These are phyloP conservation scores for Haemorhous mexicanus DNA, from an alignment of 2,113 vertebrate genomes.

Conservation along the genomic window DNA sequence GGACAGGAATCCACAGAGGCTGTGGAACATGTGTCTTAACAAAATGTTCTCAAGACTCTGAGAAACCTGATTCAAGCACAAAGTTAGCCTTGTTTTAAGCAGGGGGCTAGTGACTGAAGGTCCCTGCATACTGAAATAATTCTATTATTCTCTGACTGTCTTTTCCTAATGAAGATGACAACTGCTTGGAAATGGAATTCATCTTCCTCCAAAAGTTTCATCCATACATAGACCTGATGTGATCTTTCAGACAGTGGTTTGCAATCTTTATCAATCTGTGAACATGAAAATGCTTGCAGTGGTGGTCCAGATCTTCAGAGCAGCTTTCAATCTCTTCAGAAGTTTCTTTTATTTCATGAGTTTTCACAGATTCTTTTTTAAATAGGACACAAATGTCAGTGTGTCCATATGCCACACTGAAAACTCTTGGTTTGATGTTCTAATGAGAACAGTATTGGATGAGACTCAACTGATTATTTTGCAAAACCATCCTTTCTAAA, in stretches of 20 bases:
- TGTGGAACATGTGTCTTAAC: neutral
- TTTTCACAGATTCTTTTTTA: constrained; percentile 16
- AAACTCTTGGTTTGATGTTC: neutral
- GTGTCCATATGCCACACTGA: neutral
- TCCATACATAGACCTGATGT: neutral
- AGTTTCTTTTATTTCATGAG: neutral
- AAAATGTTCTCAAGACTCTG: neutral
- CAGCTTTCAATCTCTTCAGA: neutral
- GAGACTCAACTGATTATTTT: neutral
- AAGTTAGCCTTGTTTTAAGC: neutral
- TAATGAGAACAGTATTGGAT: constrained; percentile 15
- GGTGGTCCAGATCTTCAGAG: neutral
- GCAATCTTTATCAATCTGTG: neutral
- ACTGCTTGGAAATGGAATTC: neutral
- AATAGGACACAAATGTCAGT: constrained; percentile 10
- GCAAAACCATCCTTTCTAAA: neutral
- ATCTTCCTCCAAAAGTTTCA: neutral
- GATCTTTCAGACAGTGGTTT: neutral
- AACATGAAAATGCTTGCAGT: neutral
- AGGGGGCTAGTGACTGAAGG: neutral
- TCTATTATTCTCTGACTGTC: neutral
- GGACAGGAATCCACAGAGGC: neutral
- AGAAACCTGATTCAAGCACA: neutral
- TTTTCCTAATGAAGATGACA: neutral
- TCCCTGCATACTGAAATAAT: neutral